These are phyloP conservation scores for Premnoplex brunnescens DNA, from an alignment of 2,797 vertebrate genomes.

Conservation along the genomic window DNA sequence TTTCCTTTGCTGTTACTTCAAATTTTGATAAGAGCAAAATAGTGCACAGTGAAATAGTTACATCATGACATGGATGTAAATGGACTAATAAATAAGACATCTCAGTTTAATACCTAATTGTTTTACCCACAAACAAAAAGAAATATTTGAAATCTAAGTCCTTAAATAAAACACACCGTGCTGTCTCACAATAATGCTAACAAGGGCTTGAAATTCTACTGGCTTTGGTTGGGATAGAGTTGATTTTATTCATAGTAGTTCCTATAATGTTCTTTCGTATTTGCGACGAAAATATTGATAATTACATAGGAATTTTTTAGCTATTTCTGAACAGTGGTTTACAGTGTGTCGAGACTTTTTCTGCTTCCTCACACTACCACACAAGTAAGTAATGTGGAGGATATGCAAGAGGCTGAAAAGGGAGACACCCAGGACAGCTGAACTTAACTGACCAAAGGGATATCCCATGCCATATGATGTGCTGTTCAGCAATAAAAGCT, in stretches of 20 bases:
- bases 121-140: not conserved
- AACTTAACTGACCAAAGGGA: not conserved
- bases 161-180: not conserved
- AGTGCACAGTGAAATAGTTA: not conserved
- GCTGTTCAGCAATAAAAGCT: not conserved
- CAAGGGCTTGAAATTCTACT: not conserved
- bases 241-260: not conserved
- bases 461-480: not conserved
- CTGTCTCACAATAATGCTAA: not conserved
- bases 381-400: fast-evolving
- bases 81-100: not conserved
- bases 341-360: not conserved
- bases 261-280: not conserved
- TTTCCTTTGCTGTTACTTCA: not conserved
- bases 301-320: not conserved
- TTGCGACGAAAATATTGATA: not conserved
- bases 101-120: not conserved
- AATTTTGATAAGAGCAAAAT: not conserved
- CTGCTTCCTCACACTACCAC: not conserved
- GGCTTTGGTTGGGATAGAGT: not conserved
- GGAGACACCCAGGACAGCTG: not conserved
- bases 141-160: not conserved
- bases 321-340: not conserved
- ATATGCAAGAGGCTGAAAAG: not conserved
- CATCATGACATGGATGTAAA: not conserved